Conservation (phyloP, 2,113 vertebrate genomes). For the Strix aluco region DNA sequence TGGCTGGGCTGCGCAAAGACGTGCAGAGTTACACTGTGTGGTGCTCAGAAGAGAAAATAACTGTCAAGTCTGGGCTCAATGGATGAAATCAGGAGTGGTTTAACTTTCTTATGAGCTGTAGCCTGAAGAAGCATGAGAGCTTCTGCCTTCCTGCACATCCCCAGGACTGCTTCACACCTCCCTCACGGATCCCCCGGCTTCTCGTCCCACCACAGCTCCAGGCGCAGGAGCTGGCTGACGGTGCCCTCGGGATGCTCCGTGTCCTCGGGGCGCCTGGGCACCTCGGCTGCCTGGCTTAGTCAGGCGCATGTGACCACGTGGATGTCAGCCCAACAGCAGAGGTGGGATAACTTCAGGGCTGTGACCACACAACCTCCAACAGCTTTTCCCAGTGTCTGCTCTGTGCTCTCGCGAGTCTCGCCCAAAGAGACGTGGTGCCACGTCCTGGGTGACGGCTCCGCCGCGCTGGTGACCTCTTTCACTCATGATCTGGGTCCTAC, state of each 20-base stretch:
- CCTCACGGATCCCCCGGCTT: not conserved
- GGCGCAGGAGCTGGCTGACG: rapidly evolving
- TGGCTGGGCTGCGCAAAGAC: too few relatives aligned
- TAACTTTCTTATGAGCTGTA: not conserved
- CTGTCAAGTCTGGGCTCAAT: too few relatives aligned
- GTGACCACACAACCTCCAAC: not conserved
- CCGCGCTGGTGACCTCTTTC: not conserved
- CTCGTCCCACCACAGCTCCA: not conserved
- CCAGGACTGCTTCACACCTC: not conserved
- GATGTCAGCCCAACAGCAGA: not conserved
- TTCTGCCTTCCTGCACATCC: not conserved
- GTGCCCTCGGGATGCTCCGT: not conserved
- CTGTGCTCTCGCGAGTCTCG: not conserved
- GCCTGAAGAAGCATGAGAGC: not conserved
- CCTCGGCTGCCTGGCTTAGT: not conserved
- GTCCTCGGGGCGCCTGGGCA: too few relatives aligned
- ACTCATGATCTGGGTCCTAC: too few relatives aligned
- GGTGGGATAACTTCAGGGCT: not conserved
- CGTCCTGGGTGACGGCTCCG: not conserved
- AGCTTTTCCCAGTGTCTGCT: not conserved
- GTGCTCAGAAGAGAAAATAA: not conserved
- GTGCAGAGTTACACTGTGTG: rapidly evolving
- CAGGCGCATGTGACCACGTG: rapidly evolving
- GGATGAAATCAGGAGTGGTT: not conserved
- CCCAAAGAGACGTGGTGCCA: not conserved